Evolutionary conservation across 2,888 invertebrate species (phyloP), one percentile per base, ranked within the genome.

Genomic region (Criorhina ranunculi): DNA sequence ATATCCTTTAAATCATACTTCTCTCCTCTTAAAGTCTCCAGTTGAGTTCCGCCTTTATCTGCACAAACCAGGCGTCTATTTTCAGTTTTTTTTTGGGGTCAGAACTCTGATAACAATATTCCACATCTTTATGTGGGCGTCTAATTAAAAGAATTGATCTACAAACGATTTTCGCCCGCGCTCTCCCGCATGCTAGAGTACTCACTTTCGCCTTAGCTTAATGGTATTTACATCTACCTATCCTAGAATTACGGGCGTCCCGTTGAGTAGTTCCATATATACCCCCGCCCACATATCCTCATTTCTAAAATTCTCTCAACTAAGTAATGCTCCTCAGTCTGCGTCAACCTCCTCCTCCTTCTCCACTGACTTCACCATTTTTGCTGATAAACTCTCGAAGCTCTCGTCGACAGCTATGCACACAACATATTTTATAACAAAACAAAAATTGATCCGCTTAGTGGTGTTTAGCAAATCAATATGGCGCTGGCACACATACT

Each of bases 391-490:
- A 66, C 66, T 67, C 67, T 72, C 35, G 55, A 70, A 69, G 57
- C 46, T 57, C 60, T 67, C 49, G 70, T 82, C 82, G 82, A 82
- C 72, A 72, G 78, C 78, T 72, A 78, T 72, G 82, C 72, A 82
- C 70, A 82, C 72, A 82, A 72, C 35, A 77, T 77, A 82, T 82
- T 83, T 83, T 78, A 83, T 73, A 78, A 69, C 72, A 83, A 83
- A 83, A 83, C 79, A 79, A 78, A 83, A 83, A 83, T 79, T 79
- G 78, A 83, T 83, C 83, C 79, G 83, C 73, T 83, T 78, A 67
- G 19, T 66, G 66, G 67, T 73, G 73, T 78, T 83, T 79, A 83
- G 62, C 73, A 64, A 81, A 78, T 83, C 83, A 83, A 83, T 83
- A 83, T 64, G 78, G 60, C 44, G 67, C 53, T 72, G 67, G 42